Base-by-base conservation (phyloP, 2,113 vertebrate species). In the Hippocampus mohnikei region DNA sequence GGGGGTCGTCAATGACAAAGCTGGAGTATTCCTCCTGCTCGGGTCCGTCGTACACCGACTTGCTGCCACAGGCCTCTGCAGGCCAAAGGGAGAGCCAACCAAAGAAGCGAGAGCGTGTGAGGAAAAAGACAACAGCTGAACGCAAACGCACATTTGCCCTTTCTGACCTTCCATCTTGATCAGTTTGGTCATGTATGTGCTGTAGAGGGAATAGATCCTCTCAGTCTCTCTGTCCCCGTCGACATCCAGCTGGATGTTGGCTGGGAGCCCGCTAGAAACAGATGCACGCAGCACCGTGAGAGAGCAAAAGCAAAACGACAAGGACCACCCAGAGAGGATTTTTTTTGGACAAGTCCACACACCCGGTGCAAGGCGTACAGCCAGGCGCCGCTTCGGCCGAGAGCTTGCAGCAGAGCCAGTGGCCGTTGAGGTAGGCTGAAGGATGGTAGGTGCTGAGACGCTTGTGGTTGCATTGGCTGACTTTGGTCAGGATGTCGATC, bases 401-500 rank as follows among this genome's bases (percentile, higher is more conserved):
- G 8, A 94, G 90, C 82, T 95, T 95, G 81, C 97, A 99, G 91
- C 97, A 99, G 27, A 99, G 94, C 97, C 97, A 98, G 91, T 97
- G 96, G 53, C 96, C 95, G 3, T 96, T 97, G 78, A 99, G 96
- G 91, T 96, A 98, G 80, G 97, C 97, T 0, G 97, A 98, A 0
- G 97, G 97, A 58, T 99, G 97, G 88, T 95, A 99, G 25, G 94
- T 95, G 0, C 95, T 94, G 70, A 99, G 93, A 25, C 97, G 96
- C 80, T 95, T 95, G 88, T 95, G 94, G 93, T 99, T 99, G 88
- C 96, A 94, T 78, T 98, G 97, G 88, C 96, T 98, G 67, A 99
- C 96, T 91, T 98, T 98, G 88, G 96, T 98, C 77, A 99, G 93
- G 83, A 97, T 95, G 88, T 98, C 96, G 25, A 95, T 98, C 97